These are phyloP conservation scores for Beris morrisii DNA, from an alignment of 2,888 invertebrate genomes.

Conservation along the genomic window DNA sequence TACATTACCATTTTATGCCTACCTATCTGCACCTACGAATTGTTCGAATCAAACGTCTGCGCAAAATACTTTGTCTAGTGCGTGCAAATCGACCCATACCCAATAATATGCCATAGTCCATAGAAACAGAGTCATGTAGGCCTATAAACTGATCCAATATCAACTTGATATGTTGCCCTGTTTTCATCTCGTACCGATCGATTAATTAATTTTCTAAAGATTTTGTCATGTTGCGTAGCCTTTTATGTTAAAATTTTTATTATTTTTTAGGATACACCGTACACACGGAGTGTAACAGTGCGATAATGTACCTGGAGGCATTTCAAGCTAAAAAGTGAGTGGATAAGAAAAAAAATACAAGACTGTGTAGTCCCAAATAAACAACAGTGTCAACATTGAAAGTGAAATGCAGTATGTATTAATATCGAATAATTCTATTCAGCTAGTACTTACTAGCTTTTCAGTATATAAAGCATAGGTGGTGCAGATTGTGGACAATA, in stretches of 20 bases:
- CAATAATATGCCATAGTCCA: not conserved
- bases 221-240: conserved; percentile 21
- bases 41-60: not conserved
- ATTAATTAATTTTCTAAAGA: conserved; percentile 29
- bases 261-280: not conserved
- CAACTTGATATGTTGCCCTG: conserved; percentile 14
- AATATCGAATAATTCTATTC: conserved; percentile 32
- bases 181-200: conserved; percentile 21
- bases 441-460: conserved; percentile 12
- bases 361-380: not conserved
- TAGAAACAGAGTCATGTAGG: conserved; percentile 16
- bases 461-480: conserved; percentile 38
- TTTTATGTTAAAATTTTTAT: not conserved
- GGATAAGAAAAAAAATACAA: not conserved
- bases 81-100: conserved; percentile 10
- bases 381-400: conserved; percentile 25
- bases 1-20: conserved; percentile 2
- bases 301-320: conserved; percentile 5
- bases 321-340: conserved; percentile 2
- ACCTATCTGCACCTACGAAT: conserved; percentile 24
- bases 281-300: not conserved
- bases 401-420: conserved; percentile 31
- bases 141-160: not conserved
- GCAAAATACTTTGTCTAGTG: not conserved
- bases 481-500: conserved; percentile 45